Conservation (phyloP, 2,113 vertebrate genomes). For the Gambusia affinis region DNA sequence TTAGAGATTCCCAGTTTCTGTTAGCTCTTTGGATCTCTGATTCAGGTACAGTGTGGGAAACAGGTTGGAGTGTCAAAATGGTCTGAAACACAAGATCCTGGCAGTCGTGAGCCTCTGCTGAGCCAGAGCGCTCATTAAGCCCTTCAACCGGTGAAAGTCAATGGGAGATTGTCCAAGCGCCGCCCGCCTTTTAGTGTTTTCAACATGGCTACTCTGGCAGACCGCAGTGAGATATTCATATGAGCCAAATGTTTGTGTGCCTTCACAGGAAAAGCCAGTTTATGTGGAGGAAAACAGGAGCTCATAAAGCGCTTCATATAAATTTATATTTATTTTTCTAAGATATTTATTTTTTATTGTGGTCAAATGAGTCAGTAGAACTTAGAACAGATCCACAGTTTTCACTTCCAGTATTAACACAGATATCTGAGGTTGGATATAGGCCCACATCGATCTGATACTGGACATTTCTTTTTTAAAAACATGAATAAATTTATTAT, state of each 20-base stretch:
- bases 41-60: slow-evolving; percentile 32
- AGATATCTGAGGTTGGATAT: too few species aligned
- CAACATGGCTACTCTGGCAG: slow-evolving; percentile 56
- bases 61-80: slow-evolving; percentile 39
- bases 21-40: slow-evolving; percentile 27
- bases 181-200: slow-evolving; percentile 62
- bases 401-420: too few species aligned
- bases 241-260: slow-evolving; percentile 58
- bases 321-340: slow-evolving; percentile 60
- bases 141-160: slow-evolving; percentile 58
- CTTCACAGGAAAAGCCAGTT: slow-evolving; percentile 32
- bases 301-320: slow-evolving; percentile 44
- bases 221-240: slow-evolving; percentile 61
- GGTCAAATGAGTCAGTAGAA: slow-evolving; percentile 46
- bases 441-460: too few species aligned
- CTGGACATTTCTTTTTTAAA: too few species aligned
- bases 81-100: slow-evolving; percentile 34
- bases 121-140: slow-evolving; percentile 68
- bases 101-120: slow-evolving; percentile 58
- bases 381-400: too few species aligned
- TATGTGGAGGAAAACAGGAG: slow-evolving; percentile 49
- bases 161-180: slow-evolving; percentile 54
- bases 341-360: slow-evolving; percentile 46
- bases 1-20: slow-evolving; percentile 49
- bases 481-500: too few species aligned